These are phyloP conservation scores for Ceratotherium simum DNA, from an alignment of 2,113 vertebrate species.

Conservation along the genomic window DNA sequence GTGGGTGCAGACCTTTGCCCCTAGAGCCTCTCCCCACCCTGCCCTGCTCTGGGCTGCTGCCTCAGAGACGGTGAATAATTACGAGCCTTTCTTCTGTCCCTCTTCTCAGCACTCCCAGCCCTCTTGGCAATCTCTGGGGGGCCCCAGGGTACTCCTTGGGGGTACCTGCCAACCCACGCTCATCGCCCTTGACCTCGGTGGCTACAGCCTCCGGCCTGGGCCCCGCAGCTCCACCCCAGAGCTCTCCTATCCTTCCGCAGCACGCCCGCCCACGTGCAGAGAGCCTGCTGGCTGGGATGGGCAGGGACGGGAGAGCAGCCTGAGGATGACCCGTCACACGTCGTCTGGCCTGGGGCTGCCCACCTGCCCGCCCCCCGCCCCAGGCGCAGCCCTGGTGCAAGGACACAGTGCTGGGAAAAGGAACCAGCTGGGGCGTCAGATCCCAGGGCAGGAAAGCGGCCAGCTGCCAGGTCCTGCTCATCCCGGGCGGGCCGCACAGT, in stretches of 20 bases:
- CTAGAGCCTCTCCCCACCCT: not conserved
- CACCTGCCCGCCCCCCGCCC: rapidly evolving
- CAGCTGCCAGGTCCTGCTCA: rapidly evolving
- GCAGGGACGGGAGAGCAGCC: not conserved
- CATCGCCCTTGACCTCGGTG: rapidly evolving
- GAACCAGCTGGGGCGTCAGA: rapidly evolving
- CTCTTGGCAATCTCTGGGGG: rapidly evolving
- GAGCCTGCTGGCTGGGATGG: rapidly evolving
- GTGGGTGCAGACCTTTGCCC: not conserved
- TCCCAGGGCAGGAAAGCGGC: not conserved
- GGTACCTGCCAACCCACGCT: not conserved
- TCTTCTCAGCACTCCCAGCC: not conserved
- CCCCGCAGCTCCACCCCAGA: not conserved
- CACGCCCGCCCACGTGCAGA: rapidly evolving
- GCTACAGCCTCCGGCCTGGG: no score
- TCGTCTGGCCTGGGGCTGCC: rapidly evolving
- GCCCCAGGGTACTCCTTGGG: rapidly evolving
- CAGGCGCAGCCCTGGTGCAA: not conserved
- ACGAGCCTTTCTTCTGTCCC: not conserved
- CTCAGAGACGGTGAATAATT: rapidly evolving
- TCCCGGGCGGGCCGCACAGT: rapidly evolving
- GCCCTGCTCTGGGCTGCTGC: no score
- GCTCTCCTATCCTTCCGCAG: rapidly evolving
- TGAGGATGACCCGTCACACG: not conserved
- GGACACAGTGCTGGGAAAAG: no score